Base-by-base conservation (phyloP, 1,140 invertebrate species). In the Linepithema humile region DNA sequence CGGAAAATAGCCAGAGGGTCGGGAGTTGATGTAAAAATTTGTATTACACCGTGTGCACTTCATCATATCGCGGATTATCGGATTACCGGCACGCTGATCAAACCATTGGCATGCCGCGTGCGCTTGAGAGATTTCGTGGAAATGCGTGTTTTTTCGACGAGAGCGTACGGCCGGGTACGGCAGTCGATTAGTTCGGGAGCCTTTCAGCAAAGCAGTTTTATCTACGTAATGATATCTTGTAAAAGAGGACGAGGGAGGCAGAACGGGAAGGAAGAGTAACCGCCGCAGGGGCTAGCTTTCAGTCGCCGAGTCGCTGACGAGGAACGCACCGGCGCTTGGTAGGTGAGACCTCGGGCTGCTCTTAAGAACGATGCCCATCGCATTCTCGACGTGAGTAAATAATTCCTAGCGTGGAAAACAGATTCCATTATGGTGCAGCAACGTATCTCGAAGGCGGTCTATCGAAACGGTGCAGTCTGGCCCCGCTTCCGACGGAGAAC, bases 161-260 rank as follows among this genome's bases (percentile, higher is more conserved):
- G 17, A 64, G 55, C 20, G 60, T 35, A 74, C 48, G 45, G 23
- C 15, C 20, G 45, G 29, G 67, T 12, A 77, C 50, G 60, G 67
- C 53, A 57, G 77, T 82, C 90, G 91, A 92, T 92, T 91, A 92
- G 89, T 82, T 82, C 70, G 67, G 62, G 57, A 86, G 73, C 84
- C 88, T 91, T 89, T 89, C 84, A 91, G 89, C 87, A 88, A 91
- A 90, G 89, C 85, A 82, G 90, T 88, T 91, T 91, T 92, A 92
- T 92, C 91, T 91, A 77, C 85, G 89, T 89, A 91, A 91, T 90
- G 88, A 91, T 92, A 92, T 92, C 88, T 87, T 86, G 85, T 73
- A 59, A 45, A 35, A 83, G 59, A 15, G 20, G 7, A 12, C 5
- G 48, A 62, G n/a, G 15, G 32, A n/a, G 32, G 17, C 9, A 2